Base-by-base conservation (phyloP, 2,888 invertebrate genomes). In the Oxytorus armatus region DNA sequence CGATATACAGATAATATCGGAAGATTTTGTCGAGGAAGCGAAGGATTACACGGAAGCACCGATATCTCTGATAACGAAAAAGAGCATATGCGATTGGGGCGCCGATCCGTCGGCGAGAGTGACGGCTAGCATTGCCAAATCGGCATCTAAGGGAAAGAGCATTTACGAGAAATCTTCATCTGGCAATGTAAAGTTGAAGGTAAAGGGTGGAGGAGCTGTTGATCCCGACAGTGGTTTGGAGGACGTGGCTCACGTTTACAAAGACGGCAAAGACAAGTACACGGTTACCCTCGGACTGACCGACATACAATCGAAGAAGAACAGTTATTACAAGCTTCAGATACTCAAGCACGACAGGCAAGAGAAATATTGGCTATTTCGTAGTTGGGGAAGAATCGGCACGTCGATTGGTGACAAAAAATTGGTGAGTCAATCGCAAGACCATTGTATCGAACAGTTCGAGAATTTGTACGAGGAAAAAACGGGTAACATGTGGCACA, bases 321-420 rank as follows among this genome's bases (percentile, higher is more conserved):
- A 99, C 92, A 98, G 98, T 1, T 99, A 93, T 92, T 99, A 99
- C 92, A 99, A 99, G 89, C 87, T 99, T 66, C 99, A 99, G 91
- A 92, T 99, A 57, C 93, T 99, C 66, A 94, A 98, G 89, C 92
- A 95, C 1, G 97, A 98, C 89, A 92, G 89, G 0, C 92, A 91
- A 16, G 92, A 93, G 10, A 93, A 92, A 93, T 97, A 92, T 92
- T 97, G 96, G 95, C 89, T 98, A 29, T 98, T 97, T 92, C 95
- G 98, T n/a, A 94, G 98, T 0, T 99, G 99, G 99, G 99, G 99
- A 10, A 95, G 99, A 76, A 98, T 99, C 84, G 99, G 99, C 3
- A 99, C 99, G 0, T 96, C 95, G 0, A 97, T 98, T 86, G 99
- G 99, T 3, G 94, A 94, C n/a, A 93, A 92, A 23, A 96, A 96